Evolutionary conservation across 2,888 invertebrate genomes (phyloP).

Genomic region (Thera britannica): DNA sequence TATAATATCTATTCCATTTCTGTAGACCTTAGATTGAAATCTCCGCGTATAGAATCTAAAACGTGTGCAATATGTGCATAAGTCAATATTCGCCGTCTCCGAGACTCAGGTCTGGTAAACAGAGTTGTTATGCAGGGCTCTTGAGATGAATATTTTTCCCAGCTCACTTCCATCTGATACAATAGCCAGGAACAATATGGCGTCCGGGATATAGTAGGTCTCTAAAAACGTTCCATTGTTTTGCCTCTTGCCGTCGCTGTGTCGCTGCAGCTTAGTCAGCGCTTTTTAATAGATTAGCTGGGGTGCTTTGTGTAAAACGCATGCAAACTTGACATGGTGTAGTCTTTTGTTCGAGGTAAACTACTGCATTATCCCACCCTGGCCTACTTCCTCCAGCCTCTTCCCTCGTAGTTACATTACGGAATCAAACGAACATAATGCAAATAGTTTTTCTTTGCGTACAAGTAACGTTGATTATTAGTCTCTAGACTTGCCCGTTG

Average conservation of each 20-base stretch:
- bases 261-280: conserved; percentile 48
- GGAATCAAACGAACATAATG: not conserved
- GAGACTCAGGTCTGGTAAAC: conserved; percentile 30
- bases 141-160: conserved; percentile 55
- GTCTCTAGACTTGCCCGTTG: not conserved
- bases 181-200: conserved; percentile 56
- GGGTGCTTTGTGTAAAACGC: conserved; percentile 37
- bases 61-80: conserved; percentile 13
- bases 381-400: conserved; percentile 13
- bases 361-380: conserved; percentile 14
- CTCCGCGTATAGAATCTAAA: conserved; percentile 22
- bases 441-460: too few relatives aligned
- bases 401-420: too few relatives aligned
- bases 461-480: too few relatives aligned
- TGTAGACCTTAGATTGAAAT: conserved; percentile 8
- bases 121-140: conserved; percentile 38
- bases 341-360: conserved; percentile 25
- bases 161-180: conserved; percentile 44
- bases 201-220: conserved; percentile 50
- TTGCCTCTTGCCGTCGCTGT: conserved; percentile 43
- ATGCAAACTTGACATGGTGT: conserved; percentile 25
- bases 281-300: conserved; percentile 51
- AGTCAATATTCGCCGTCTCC: conserved; percentile 31
- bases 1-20: not conserved
- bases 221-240: conserved; percentile 57